These are phyloP conservation scores for Puffinus mauretanicus DNA, from an alignment of 2,113 vertebrate genomes.

Conservation along the genomic window DNA sequence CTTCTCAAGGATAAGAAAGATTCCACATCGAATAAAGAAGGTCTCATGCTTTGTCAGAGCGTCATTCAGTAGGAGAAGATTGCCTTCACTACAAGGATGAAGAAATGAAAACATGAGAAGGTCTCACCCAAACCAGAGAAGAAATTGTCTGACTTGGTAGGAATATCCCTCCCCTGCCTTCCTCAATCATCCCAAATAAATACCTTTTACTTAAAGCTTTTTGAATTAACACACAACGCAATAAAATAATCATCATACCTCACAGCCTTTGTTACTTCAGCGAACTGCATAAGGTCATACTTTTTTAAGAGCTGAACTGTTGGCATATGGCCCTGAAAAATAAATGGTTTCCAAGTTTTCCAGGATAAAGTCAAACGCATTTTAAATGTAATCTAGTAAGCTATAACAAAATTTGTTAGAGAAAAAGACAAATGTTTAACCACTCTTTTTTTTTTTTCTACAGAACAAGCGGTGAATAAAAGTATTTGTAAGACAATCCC, in stretches of 20 bases:
- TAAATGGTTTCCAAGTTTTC: neutral
- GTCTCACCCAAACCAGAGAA: neutral
- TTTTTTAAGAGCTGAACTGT: conserved; percentile 89
- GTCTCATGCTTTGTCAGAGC: conserved; percentile 91
- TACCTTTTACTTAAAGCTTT: neutral
- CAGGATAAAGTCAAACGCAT: neutral
- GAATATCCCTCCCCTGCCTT: neutral
- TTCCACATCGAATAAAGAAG: conserved; percentile 97
- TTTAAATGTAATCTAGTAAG: neutral
- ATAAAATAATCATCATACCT: conserved; percentile 74
- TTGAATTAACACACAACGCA: neutral
- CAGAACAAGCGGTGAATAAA: neutral
- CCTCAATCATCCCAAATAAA: neutral
- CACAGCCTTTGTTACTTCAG: conserved; percentile 91
- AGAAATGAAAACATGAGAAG: neutral
- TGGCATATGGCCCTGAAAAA: conserved; percentile 94
- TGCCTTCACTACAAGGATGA: conserved; percentile 84
- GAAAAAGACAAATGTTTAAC: neutral
- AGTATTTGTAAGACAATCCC: neutral
- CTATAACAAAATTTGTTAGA: neutral
- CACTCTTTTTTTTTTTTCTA: neutral
- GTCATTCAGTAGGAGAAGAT: conserved; percentile 90
- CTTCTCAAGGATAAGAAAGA: conserved; percentile 98
- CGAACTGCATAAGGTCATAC: conserved; percentile 96
- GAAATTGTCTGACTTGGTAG: neutral